Percentiles rank a stretch among this genome's conserved stretches.
Evolutionary conservation across 2,888 invertebrate species (phyloP).

Genomic region (Conchocele bisecta): DNA sequence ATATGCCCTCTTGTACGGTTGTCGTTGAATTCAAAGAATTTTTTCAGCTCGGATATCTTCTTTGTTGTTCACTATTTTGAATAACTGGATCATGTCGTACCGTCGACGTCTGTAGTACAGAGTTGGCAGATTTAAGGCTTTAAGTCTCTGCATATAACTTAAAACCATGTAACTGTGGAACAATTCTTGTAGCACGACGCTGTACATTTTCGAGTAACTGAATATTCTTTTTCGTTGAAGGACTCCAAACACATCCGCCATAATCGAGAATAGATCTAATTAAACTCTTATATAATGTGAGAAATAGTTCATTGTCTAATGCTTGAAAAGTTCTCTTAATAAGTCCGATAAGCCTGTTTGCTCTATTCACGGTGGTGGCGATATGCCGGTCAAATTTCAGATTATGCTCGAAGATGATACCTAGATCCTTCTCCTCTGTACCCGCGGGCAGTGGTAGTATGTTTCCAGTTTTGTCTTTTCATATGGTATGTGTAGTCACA

Average conservation of each 20-base stretch:
- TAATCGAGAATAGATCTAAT: slow-evolving; percentile 6
- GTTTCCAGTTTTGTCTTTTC: slow-evolving; percentile 1
- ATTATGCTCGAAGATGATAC: slow-evolving; percentile 2
- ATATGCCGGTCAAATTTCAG: slow-evolving; percentile 25
- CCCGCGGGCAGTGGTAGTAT: neutral
- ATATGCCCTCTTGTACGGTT: slow-evolving; percentile 15
- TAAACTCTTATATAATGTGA: neutral
- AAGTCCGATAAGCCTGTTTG: slow-evolving; percentile 14
- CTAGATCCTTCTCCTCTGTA: slow-evolving; percentile 8
- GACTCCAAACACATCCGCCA: slow-evolving; percentile 3
- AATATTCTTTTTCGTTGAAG: slow-evolving; percentile 13
- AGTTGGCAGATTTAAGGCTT: slow-evolving; percentile 21
- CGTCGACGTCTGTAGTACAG: slow-evolving; percentile 15
- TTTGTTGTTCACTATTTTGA: neutral
- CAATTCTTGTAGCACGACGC: slow-evolving; percentile 15
- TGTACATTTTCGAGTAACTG: slow-evolving; percentile 17
- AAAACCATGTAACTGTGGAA: slow-evolving; percentile 13
- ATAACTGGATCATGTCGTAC: slow-evolving; percentile 29
- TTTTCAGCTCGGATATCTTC: neutral
- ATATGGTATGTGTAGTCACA: slow-evolving; percentile 1
- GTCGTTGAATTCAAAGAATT: slow-evolving; percentile 11
- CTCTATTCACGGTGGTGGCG: slow-evolving; percentile 8
- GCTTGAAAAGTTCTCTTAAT: slow-evolving; percentile 9
- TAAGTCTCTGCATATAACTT: slow-evolving; percentile 6
- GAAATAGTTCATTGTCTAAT: slow-evolving; percentile 6